Evolutionary conservation across 2,797 vertebrate genomes (phyloP).

Genomic region (Poeciliopsis gracilis): DNA sequence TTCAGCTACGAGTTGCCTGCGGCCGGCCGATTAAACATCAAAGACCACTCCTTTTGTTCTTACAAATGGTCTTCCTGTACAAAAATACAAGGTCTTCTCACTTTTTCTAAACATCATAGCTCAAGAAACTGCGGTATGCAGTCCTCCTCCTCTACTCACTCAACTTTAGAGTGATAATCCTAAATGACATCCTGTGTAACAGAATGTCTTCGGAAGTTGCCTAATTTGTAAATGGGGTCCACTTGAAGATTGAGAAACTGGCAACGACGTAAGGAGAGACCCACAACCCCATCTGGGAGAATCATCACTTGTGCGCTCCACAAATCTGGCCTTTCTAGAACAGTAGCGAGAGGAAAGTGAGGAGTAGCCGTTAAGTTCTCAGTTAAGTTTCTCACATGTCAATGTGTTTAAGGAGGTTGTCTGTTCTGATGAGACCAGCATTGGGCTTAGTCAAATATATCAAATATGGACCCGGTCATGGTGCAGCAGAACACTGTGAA

Average conservation of each 20-base stretch:
- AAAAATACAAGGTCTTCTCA: not conserved
- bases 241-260: not conserved
- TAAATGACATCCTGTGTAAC: not conserved
- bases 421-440: not conserved
- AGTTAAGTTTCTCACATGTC: not conserved
- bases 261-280: not conserved
- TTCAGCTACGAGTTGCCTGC: slow-evolving; percentile 33
- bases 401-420: not conserved
- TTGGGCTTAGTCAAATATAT: not conserved
- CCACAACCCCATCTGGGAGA: not conserved
- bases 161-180: not conserved
- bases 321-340: not conserved
- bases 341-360: not conserved
- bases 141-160: not conserved
- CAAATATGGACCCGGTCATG: too few species aligned
- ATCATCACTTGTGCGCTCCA: not conserved
- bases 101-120: not conserved
- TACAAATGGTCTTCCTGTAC: not conserved
- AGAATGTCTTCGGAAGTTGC: not conserved
- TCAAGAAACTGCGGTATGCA: not conserved
- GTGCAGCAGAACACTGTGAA: too few species aligned
- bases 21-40: slow-evolving; percentile 12
- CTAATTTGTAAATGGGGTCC: not conserved
- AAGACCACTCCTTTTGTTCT: not conserved
- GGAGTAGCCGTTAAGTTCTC: not conserved